Base-by-base conservation (phyloP, 2,113 vertebrate species). In the Martes martes region DNA sequence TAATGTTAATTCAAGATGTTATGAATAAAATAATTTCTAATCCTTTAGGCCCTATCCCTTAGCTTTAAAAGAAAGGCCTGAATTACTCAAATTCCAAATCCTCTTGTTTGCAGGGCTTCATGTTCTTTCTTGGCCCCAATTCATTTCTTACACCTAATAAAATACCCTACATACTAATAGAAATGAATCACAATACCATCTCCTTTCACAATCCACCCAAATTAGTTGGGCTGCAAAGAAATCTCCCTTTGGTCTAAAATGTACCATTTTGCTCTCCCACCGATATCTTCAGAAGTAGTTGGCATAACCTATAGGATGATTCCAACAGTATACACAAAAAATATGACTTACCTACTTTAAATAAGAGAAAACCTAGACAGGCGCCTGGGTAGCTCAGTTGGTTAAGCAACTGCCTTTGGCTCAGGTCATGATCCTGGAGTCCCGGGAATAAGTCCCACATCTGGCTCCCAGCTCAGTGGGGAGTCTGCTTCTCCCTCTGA, bases 231-330 rank as follows among this genome's bases (percentile, higher is more conserved):
- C n/a, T 80, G 71, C 11, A 52, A 42, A 50, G 42, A 90, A 91
- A 61, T 94, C 11, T 76, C 45, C 36, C 61, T 90, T 90, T 61
- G 65, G 42, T 91, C 31, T 85, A n/a, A 94, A 94, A 94, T 85
- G 78, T 85, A 61, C 39, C 42, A 52, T 45, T 45, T 78, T 16
- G 28, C 11, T 94, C 26, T 61, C 50, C 50, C 21, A 33, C 50
- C 0, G 15, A 33, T 52, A 85, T 85, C 85, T 85, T 90, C 50
- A 71, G 13, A 84, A 83, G 59, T 59, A 85, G 87, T 2, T 85
- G 61, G 15, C 21, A 90, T 42, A 71, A 33, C 7, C 39, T 69
- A 11, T 84, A 79, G 83, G 15, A 69, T 79, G 61, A 85, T 76
- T 65, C 36, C 39, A 84, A 76, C 14, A 69, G 21, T 61, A 39